Evolutionary conservation across 2,888 invertebrate species (phyloP).

Genomic region (Synanthedon tipuliformis): DNA sequence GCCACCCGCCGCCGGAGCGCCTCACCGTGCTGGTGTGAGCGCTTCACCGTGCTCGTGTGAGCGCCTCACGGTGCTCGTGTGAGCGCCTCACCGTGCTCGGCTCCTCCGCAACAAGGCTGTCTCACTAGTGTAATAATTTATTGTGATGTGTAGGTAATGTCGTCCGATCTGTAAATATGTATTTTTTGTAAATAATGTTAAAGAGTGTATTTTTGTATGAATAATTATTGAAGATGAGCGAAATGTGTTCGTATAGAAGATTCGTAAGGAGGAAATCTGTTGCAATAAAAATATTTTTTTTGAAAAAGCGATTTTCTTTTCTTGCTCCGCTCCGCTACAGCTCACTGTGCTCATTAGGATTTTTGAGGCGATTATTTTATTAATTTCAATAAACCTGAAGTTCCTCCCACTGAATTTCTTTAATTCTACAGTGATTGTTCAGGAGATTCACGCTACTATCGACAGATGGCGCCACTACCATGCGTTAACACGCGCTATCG

Average conservation of each 20-base stretch:
- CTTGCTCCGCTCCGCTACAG: no score
- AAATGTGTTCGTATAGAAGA: conserved; percentile 41
- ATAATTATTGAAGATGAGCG: conserved; percentile 24
- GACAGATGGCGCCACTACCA: no score
- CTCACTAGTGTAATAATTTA: background rate
- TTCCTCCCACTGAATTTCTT: no score
- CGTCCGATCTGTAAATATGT: conserved; percentile 49
- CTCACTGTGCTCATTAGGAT: no score
- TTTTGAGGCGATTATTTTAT: no score
- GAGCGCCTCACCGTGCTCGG: background rate
- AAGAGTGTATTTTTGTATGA: conserved; percentile 33
- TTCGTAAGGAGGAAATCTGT: conserved; percentile 43
- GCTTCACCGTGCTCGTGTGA: conserved; percentile 14
- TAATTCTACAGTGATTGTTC: no score
- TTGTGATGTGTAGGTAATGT: conserved; percentile 25
- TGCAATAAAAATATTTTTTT: conserved; percentile 44
- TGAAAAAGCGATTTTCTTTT: conserved; percentile 5
- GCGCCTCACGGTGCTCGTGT: background rate
- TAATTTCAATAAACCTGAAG: no score
- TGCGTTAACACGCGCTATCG: no score
- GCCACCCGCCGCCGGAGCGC: conserved; percentile 17
- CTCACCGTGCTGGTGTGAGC: conserved; percentile 14
- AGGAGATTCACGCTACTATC: no score
- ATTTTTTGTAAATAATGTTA: conserved; percentile 58
- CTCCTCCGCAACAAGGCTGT: background rate